Evolutionary conservation across 2,113 vertebrate genomes (phyloP).

Genomic region (Origma solitaria): DNA sequence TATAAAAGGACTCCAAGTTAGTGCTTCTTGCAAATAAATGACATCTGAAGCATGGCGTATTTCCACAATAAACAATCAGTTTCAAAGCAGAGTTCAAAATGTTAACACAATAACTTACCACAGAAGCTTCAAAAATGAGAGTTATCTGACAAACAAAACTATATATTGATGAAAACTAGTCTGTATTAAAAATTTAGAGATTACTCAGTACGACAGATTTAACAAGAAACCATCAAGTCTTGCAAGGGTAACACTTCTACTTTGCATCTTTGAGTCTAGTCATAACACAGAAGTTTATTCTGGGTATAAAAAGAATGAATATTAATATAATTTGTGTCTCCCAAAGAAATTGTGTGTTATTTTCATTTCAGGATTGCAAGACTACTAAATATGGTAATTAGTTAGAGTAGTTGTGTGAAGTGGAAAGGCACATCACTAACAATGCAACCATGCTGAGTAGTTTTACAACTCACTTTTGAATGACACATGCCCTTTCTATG

Average conservation of each 20-base stretch:
- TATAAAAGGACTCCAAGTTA: not conserved
- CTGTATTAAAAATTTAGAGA: not conserved
- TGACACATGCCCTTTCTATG: not conserved
- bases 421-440: not conserved
- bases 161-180: not conserved
- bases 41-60: not conserved
- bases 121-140: not conserved
- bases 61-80: not conserved
- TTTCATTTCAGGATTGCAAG: not conserved
- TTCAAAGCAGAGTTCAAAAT: not conserved
- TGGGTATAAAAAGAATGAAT: not conserved
- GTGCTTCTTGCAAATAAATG: not conserved
- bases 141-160: not conserved
- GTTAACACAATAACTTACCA: not conserved
- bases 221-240: not conserved
- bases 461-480: conserved; percentile 1
- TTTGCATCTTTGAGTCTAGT: not conserved
- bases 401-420: not conserved
- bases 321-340: not conserved
- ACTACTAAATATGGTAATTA: not conserved
- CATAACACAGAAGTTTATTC: not conserved
- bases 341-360: not conserved
- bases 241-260: not conserved
- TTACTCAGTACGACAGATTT: not conserved
- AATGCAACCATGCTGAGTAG: not conserved